Evolutionary conservation across 1,140 invertebrate genomes (phyloP), one percentile per base, ranked within the genome.

Genomic region (Babylonia areolata): DNA sequence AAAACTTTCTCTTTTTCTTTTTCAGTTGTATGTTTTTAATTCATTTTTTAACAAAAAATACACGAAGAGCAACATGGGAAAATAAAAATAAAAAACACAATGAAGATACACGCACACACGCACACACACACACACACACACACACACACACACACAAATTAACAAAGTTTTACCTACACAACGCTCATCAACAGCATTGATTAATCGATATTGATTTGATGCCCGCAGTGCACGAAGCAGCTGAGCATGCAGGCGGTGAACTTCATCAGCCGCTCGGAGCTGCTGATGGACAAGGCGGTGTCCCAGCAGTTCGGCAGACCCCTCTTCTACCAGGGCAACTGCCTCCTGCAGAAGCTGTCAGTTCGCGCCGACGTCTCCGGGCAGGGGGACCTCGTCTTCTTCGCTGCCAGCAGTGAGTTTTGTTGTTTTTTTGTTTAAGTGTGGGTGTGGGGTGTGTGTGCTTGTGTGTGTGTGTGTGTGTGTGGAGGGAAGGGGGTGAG

Each of bases 341-440:
- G 85, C 42, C 86, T 91, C 77, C 86, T 92, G 84, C 87, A 89
- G 35, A 89, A 88, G 58, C 54, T 92, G 37, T 83, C 87, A 28
- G 87, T 90, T 12, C 88, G 86, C 39, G 39, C 80, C 2, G 88
- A 90, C 80, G 86, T 89, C 20, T 87, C 89, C 17, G 88, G 87
- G n/a, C 69, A 85, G 54, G 85, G 86, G 20, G 89, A 90, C 39
- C 40, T 88, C 15, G 89, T 91, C 54, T 90, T 91, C 64, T 90
- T 87, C 78, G 85, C 91, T 64, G 89, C 88, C n/a, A 87, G 88
- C 39, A 91, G 91, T 91, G 85, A 90, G n/a, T n/a, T n/a, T n/a
- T n/a, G n/a, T n/a, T 15, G 15, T 51, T 51, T 17, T 51, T 51
- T 51, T 17, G 0, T 9, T 51, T 9, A 51, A 15, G 23, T 69